phyloP scores from a whole-genome alignment of 1,140 invertebrate species.

The Pogonus chalceus region DNA sequence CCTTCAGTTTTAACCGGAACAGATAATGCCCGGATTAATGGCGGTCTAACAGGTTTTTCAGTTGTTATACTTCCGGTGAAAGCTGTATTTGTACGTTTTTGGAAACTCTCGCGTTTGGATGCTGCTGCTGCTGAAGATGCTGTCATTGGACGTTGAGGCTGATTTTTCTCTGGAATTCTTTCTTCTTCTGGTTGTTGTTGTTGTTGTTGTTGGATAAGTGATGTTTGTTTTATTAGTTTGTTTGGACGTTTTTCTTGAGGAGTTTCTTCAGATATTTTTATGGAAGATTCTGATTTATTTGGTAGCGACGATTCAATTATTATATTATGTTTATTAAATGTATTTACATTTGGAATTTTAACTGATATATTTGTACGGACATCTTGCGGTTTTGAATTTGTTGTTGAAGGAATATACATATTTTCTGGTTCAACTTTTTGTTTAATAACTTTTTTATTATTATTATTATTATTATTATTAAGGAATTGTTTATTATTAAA shows the following conservation, averaged over 20 bases:
- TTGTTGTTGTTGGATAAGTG: background rate
- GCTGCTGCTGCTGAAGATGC: slow-evolving; percentile 23
- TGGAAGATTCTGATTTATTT: too few species aligned
- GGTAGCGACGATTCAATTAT: too few species aligned
- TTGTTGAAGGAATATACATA: background rate
- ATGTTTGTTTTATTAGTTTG: background rate
- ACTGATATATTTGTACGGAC: background rate
- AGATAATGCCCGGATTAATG: slow-evolving; percentile 26
- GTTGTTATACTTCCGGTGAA: slow-evolving; percentile 20
- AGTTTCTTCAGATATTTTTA: too few species aligned
- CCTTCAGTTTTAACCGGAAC: slow-evolving; percentile 23
- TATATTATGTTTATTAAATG: background rate
- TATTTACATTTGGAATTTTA: background rate
- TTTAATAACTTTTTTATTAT: background rate
- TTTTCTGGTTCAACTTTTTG: background rate
- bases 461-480: background rate
- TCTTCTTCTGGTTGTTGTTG: too few species aligned
- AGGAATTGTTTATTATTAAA: background rate
- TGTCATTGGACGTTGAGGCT: background rate
- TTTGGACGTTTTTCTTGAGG: too few species aligned
- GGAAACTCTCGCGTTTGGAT: slow-evolving; percentile 26
- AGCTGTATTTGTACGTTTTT: slow-evolving; percentile 31
- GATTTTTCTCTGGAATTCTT: background rate
- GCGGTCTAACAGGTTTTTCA: slow-evolving; percentile 18
- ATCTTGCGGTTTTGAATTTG: background rate